phyloP scores from a whole-genome alignment of 2,797 vertebrate genomes.

The Galaxias olidus region DNA sequence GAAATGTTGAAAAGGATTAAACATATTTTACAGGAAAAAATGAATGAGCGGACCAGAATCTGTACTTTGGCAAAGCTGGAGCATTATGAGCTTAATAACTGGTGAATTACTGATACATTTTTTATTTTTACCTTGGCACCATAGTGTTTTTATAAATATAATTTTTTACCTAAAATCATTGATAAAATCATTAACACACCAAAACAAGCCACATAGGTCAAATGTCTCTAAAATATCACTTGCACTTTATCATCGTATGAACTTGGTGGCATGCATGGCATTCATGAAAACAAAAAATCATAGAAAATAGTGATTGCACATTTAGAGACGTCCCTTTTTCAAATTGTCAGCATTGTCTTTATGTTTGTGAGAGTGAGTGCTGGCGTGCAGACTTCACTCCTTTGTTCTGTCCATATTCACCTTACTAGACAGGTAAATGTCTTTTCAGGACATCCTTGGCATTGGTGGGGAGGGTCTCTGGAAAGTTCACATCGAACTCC shows the following conservation, averaged over 20 bases:
- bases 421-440: constrained; percentile 90
- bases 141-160: too few species aligned
- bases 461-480: constrained; percentile 88
- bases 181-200: too few species aligned
- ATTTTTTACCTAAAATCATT: too few species aligned
- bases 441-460: constrained; percentile 96
- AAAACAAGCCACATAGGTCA: constrained; percentile 47
- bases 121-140: too few species aligned
- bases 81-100: too few species aligned
- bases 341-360: constrained; percentile 49
- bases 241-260: constrained; percentile 54
- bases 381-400: constrained; percentile 29
- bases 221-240: constrained; percentile 57
- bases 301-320: constrained; percentile 79
- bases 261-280: constrained; percentile 71
- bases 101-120: too few species aligned
- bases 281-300: constrained; percentile 61
- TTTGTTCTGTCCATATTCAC: constrained; percentile 39
- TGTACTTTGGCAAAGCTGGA: too few species aligned
- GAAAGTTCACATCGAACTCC: constrained; percentile 97
- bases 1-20: not conserved
- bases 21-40: too few species aligned
- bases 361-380: constrained; percentile 16
- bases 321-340: constrained; percentile 60
- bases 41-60: too few species aligned